Percentiles rank a stretch among this genome's conserved stretches.
Evolutionary conservation across 2,797 vertebrate species (phyloP).

Genomic region (Potorous gilbertii): DNA sequence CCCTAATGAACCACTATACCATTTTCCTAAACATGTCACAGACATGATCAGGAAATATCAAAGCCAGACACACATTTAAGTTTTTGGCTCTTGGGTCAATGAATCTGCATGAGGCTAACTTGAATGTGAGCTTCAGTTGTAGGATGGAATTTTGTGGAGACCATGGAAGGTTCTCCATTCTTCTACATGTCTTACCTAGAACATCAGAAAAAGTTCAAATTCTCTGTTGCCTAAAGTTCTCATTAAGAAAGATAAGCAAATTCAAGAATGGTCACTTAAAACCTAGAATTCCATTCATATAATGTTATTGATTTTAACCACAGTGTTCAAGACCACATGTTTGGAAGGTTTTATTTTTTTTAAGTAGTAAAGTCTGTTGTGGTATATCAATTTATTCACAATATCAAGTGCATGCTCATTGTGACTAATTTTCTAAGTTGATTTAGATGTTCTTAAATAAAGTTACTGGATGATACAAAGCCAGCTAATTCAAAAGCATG

Average conservation of each 20-base stretch:
- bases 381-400: conserved; percentile 3
- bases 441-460: not conserved
- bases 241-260: not conserved
- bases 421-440: not conserved
- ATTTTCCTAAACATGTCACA: not conserved
- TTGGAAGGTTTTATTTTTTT: conserved; percentile 17
- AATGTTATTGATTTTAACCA: conserved; percentile 35
- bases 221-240: not conserved
- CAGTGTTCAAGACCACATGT: not conserved
- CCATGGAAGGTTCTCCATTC: not conserved
- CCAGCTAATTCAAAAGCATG: conserved; percentile 8
- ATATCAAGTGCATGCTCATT: not conserved
- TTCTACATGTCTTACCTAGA: not conserved
- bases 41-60: not conserved
- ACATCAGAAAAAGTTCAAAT: not conserved
- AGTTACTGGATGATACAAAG: not conserved
- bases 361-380: conserved; percentile 29
- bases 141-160: not conserved
- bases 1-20: not conserved
- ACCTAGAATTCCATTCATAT: not conserved
- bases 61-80: not conserved
- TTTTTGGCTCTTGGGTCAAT: not conserved
- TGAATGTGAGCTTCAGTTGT: not conserved
- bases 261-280: not conserved
- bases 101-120: not conserved